Base-by-base conservation (phyloP, 2,113 vertebrate genomes). In the Bos javanicus region DNA sequence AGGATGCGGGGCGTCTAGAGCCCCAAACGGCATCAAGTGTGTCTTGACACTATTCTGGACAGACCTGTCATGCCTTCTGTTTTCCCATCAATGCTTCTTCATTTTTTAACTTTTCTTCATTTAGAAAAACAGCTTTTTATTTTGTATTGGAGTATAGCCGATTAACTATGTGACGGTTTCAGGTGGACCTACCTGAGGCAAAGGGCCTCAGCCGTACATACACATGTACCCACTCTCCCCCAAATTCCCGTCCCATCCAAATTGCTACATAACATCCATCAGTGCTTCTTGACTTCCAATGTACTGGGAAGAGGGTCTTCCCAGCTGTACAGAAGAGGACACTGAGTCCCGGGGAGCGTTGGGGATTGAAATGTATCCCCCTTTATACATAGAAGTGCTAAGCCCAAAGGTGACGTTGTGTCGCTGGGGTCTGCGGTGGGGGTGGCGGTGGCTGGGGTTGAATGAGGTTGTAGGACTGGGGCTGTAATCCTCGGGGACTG, bases 1-100 rank as follows among this genome's bases (percentile, higher is more conserved):
- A 54, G 59, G 74, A 56, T 0, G 0, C 16, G 74, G 71, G 64
- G 52, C 0, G 2, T n/a, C 7, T 3, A 16, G 30, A 39, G 16
- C 13, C 33, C 13, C 30, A 26, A 39, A 59, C 0, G 5, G 48
- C 8, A 4, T 15, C 60, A 15, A 21, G 30, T 6, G 6, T 4
- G 9, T 46, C 87, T 57, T 26, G 33, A 30, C 2, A 2, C 17
- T 6, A n/a, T 71, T 64, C 15, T 43, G 30, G 7, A 17, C 12
- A 85, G 81, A 17, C 30, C 15, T 52, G 56, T 2, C 30, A 13
- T 56, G 21, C 15, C 26, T 82, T 86, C 59, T 33, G 2, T 43
- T 33, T 62, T 57, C 33, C 23, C 17, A 25, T 50, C 3, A 2
- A 30, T 9, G 33, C 1, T 56, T 25, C 43, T 30, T 6, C 23